A percentile compares a stretch with the other conserved stretches of the same genome.
These are phyloP conservation scores for Drosophila merina DNA, from an alignment of 2,888 invertebrate species.

Conservation along the genomic window DNA sequence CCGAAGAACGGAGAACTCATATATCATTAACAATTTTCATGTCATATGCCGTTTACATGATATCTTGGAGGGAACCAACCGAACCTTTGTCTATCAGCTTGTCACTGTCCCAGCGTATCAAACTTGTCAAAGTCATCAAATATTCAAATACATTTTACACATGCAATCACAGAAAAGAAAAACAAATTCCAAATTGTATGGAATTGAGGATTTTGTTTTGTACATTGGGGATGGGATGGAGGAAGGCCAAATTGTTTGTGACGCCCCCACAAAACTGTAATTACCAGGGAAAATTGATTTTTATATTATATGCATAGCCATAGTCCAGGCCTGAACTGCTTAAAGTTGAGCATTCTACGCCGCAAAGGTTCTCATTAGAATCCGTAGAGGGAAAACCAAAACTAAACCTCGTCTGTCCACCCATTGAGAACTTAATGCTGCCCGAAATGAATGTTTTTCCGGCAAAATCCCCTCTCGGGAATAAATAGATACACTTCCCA, in stretches of 20 bases:
- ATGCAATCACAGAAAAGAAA: slow-evolving; percentile 48
- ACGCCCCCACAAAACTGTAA: slow-evolving; percentile 54
- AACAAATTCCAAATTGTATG: slow-evolving; percentile 27
- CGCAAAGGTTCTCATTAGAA: slow-evolving; percentile 28
- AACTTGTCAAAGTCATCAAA: slow-evolving; percentile 62
- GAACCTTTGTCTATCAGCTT: slow-evolving; percentile 27
- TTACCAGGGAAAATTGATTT: slow-evolving; percentile 69
- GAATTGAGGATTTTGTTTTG: slow-evolving; percentile 5
- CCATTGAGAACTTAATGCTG: slow-evolving; percentile 71
- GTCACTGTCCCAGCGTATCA: slow-evolving; percentile 47
- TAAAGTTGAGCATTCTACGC: slow-evolving; percentile 14
- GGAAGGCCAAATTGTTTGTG: slow-evolving; percentile 41
- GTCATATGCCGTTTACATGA: slow-evolving; percentile 64
- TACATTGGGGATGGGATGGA: not conserved
- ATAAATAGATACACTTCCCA: slow-evolving; percentile 7
- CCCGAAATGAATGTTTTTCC: slow-evolving; percentile 66
- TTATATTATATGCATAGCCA: slow-evolving; percentile 47
- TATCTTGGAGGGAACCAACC: slow-evolving; percentile 52
- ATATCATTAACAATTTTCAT: slow-evolving; percentile 77
- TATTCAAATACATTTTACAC: slow-evolving; percentile 72
- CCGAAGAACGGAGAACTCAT: slow-evolving; percentile 59
- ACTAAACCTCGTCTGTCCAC: slow-evolving; percentile 59
- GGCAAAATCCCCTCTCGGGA: slow-evolving; percentile 48
- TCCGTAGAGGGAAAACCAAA: slow-evolving; percentile 33
- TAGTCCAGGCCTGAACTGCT: slow-evolving; percentile 7